Evolutionary conservation across 2,113 vertebrate genomes (phyloP).

Genomic region (Labeo rohita): DNA sequence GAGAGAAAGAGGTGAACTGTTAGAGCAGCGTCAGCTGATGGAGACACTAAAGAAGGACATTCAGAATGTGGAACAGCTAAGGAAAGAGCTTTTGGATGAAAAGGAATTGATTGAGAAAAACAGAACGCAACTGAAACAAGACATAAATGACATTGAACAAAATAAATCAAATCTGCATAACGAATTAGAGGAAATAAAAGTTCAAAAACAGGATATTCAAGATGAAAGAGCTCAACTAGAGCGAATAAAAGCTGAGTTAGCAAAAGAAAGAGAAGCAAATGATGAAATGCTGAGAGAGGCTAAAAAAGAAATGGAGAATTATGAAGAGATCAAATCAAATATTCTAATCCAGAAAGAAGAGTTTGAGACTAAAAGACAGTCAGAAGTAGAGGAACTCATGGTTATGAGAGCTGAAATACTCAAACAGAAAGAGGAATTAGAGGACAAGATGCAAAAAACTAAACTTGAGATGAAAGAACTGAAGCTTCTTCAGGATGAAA

Average conservation of each 20-base stretch:
- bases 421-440: slow-evolving; percentile 46
- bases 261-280: background rate
- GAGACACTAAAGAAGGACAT: background rate
- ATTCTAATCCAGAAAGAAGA: slow-evolving; percentile 1
- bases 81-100: slow-evolving; percentile 1
- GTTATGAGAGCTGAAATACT: slow-evolving; percentile 57
- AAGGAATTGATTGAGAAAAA: background rate
- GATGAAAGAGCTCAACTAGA: slow-evolving; percentile 39
- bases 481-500: slow-evolving; percentile 24
- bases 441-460: slow-evolving; percentile 42
- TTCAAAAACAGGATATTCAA: background rate
- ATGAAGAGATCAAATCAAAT: slow-evolving; percentile 4
- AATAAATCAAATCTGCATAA: slow-evolving; percentile 6
- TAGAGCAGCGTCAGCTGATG: background rate
- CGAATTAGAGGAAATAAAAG: background rate
- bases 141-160: background rate
- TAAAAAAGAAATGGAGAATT: slow-evolving; percentile 28
- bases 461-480: slow-evolving; percentile 42
- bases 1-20: background rate
- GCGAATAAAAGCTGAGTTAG: slow-evolving; percentile 9
- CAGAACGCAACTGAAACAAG: background rate
- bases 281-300: background rate
- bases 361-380: slow-evolving; percentile 18
- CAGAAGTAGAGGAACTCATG: slow-evolving; percentile 23
- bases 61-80: slow-evolving; percentile 5